Evolutionary conservation across 2,113 vertebrate genomes (phyloP), one percentile per base, ranked within the genome.

Genomic region (Salvelinus alpinus): DNA sequence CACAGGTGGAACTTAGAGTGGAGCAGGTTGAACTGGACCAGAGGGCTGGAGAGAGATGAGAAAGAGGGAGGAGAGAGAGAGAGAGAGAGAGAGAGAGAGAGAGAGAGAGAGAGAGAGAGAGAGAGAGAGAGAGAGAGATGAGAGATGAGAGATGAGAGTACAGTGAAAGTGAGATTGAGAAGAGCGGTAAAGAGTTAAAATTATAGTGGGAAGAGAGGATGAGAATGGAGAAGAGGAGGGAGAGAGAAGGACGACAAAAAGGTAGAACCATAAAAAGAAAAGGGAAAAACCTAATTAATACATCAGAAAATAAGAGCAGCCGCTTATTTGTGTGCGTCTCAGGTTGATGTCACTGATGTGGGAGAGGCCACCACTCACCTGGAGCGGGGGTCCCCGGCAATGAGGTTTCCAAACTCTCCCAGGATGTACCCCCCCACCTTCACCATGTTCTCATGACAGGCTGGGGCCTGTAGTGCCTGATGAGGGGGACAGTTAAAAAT

Each of bases 381-480:
- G 83, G 96, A 97, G 2, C 96, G 95, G 5, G 96, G 96, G 76
- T 97, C 96, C 14, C 96, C 96, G 25, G 96, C 96, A 70, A 97
- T 97, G 68, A 97, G 93, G 82, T 97, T 97, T 64, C 96, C 96
- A 81, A 97, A 97, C 85, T 97, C 96, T 59, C 96, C 96, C 64
- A 97, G 88, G 78, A 97, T 97, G 85, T 97, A 97, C 51, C 96
- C 96, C 1, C 96, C 96, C 0, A 97, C 96, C 74, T 97, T 97
- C 82, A 97, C 96, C 96, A 97, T 97, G 91, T 97, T 97, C 90
- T 97, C 96, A 0, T 97, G 96, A 81, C 96, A 97, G 29, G 96
- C 96, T 0, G 96, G 96, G 12, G 96, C 96, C 89, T 97, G 96
- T 68, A 97, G 86, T 0, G 96, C 96, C 96, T 97, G 80, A 0